Evolutionary conservation across 1,140 invertebrate genomes (phyloP).

Genomic region (Melitaea cinxia): DNA sequence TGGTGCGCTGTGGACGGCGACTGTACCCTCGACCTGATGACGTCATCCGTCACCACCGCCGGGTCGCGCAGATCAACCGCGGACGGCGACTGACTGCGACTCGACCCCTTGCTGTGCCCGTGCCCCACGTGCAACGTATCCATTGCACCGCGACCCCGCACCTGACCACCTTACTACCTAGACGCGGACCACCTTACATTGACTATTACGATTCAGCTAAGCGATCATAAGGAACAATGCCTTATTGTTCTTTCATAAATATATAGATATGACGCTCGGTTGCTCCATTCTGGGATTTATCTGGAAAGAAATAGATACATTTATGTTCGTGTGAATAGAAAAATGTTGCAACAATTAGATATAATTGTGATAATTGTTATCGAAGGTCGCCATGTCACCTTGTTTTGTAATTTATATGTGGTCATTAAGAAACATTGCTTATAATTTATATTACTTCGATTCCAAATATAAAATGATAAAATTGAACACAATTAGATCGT

Average conservation of each 20-base stretch:
- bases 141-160: slow-evolving; percentile 43
- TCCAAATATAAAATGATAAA: too few species aligned
- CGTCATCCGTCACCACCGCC: slow-evolving; percentile 68
- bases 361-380: slow-evolving; percentile 4
- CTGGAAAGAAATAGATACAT: slow-evolving; percentile 13
- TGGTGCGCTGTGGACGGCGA: slow-evolving; percentile 69
- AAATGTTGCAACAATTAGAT: slow-evolving; percentile 12
- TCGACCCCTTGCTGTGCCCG: slow-evolving; percentile 70
- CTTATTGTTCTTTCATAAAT: not conserved
- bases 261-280: not conserved
- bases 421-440: too few species aligned
- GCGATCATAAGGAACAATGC: slow-evolving; percentile 25
- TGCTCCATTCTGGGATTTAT: slow-evolving; percentile 13
- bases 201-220: slow-evolving; percentile 38
- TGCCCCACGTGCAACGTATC: slow-evolving; percentile 69
- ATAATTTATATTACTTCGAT: too few species aligned
- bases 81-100: slow-evolving; percentile 77
- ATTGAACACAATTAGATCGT: too few species aligned
- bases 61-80: slow-evolving; percentile 66
- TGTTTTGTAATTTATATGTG: too few species aligned
- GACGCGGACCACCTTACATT: slow-evolving; percentile 25
- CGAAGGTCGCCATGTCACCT: slow-evolving; percentile 4
- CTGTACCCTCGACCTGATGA: slow-evolving; percentile 72
- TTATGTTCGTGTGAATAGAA: slow-evolving; percentile 3
- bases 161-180: not conserved